phyloP scores from a whole-genome alignment of 2,113 vertebrate genomes.

The Gasterosteus nipponicus region DNA sequence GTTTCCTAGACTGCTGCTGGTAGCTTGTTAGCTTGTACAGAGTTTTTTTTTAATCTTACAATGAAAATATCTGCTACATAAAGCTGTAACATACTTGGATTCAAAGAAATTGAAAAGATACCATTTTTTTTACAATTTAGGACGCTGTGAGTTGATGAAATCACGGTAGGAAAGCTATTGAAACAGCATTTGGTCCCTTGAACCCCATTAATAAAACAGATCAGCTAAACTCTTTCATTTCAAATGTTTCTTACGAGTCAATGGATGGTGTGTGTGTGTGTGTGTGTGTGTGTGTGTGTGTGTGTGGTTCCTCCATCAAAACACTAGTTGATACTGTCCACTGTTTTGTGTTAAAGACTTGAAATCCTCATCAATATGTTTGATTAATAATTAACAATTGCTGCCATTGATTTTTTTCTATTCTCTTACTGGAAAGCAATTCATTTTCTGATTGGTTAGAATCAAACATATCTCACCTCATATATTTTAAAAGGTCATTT shows the following conservation, averaged over 20 bases:
- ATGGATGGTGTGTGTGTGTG: too few species aligned
- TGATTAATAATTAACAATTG: not conserved
- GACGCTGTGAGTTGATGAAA: not conserved
- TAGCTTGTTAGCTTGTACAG: not conserved
- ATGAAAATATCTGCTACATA: not conserved
- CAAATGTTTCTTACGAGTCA: too few species aligned
- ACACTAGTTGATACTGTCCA: too few species aligned
- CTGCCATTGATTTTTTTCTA: not conserved
- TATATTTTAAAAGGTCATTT: not conserved
- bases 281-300: too few species aligned
- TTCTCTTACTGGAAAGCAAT: not conserved
- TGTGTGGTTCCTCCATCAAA: too few species aligned
- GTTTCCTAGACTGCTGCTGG: not conserved
- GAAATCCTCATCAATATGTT: not conserved
- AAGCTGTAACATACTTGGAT: not conserved
- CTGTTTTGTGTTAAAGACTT: not conserved
- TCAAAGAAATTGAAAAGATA: not conserved
- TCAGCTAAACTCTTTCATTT: too few species aligned
- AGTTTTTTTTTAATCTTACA: not conserved
- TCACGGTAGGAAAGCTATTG: not conserved
- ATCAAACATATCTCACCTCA: not conserved
- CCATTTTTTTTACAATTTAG: not conserved
- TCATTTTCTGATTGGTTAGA: not conserved
- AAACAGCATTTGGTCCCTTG: not conserved
- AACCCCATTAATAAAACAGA: not conserved